phyloP scores from a whole-genome alignment of 1,140 invertebrate genomes.

The Caenorhabditis briggsae region DNA sequence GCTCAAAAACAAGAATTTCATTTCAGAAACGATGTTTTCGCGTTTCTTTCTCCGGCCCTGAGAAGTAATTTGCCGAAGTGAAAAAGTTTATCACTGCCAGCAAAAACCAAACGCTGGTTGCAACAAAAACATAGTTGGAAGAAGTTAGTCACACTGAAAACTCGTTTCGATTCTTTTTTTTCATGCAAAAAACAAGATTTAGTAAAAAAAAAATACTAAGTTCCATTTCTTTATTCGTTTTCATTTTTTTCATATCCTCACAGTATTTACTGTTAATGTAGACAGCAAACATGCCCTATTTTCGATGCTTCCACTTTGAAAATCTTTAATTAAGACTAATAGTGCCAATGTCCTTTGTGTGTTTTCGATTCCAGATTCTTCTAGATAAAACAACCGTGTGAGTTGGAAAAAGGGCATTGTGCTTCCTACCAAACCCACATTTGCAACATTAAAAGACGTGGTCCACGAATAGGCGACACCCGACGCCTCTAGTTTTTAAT shows the following conservation, averaged over 20 bases:
- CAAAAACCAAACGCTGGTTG: neutral
- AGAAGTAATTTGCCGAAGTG: constrained; percentile 27
- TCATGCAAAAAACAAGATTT: neutral
- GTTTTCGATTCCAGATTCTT: neutral
- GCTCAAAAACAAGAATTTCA: constrained; percentile 11
- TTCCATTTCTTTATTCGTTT: neutral
- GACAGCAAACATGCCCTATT: neutral
- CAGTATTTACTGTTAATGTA: constrained; percentile 15
- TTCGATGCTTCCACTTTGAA: neutral
- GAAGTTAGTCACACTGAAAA: constrained; percentile 28
- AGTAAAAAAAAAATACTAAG: neutral
- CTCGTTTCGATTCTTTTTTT: neutral
- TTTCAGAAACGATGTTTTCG: constrained; percentile 31
- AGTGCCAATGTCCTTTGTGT: neutral
- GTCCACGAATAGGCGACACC: too few species aligned
- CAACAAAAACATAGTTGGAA: constrained; percentile 37
- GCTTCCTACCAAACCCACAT: neutral
- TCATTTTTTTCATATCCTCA: too few species aligned
- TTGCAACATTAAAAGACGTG: constrained; percentile 5
- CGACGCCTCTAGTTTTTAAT: constrained; percentile 14
- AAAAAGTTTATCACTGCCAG: constrained; percentile 37
- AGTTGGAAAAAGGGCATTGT: neutral
- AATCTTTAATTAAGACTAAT: constrained; percentile 22
- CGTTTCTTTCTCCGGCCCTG: too few species aligned
- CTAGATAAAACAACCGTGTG: neutral